Percentiles rank a stretch among this genome's conserved stretches.
Evolutionary conservation across 2,113 vertebrate species (phyloP).

Genomic region (Megalops atlanticus): DNA sequence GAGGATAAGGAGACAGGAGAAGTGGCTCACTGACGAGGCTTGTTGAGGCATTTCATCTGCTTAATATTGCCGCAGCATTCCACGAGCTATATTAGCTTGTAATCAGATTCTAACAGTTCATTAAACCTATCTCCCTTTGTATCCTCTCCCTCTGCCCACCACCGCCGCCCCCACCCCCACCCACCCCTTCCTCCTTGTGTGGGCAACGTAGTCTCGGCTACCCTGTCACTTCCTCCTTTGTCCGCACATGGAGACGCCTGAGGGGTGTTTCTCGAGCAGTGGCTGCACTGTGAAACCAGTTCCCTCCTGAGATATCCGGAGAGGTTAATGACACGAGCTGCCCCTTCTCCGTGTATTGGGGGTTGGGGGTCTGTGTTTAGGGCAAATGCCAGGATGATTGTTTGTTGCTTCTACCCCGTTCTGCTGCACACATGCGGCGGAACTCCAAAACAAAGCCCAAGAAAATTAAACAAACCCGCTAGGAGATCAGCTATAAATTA

Average conservation of each 20-base stretch:
- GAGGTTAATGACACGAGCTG: slow-evolving; percentile 32
- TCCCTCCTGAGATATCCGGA: slow-evolving; percentile 26
- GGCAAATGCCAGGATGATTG: not conserved
- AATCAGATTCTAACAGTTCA: slow-evolving; percentile 84
- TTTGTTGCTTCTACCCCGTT: not conserved
- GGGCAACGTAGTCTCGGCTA: too few relatives aligned
- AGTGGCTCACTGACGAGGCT: slow-evolving; percentile 46
- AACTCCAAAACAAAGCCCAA: not conserved
- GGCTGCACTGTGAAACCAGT: slow-evolving; percentile 50
- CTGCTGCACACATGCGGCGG: not conserved
- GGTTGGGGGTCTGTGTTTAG: not conserved
- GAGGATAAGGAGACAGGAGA: not conserved
- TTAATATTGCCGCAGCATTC: slow-evolving; percentile 74
- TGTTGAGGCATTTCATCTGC: slow-evolving; percentile 56
- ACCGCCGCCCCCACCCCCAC: not conserved
- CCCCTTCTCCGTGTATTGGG: slow-evolving; percentile 13
- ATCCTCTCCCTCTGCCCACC: slow-evolving; percentile 38
- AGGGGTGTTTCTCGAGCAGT: slow-evolving; percentile 52
- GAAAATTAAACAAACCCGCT: not conserved
- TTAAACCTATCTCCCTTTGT: slow-evolving; percentile 70
- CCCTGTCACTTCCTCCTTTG: slow-evolving; percentile 57
- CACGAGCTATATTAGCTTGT: slow-evolving; percentile 78
- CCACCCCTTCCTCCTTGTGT: not conserved
- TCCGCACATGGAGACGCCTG: slow-evolving; percentile 58
- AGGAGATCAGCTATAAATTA: not conserved